These are phyloP conservation scores for Dasyornis broadbenti DNA, from an alignment of 2,113 vertebrate genomes.

Conservation along the genomic window DNA sequence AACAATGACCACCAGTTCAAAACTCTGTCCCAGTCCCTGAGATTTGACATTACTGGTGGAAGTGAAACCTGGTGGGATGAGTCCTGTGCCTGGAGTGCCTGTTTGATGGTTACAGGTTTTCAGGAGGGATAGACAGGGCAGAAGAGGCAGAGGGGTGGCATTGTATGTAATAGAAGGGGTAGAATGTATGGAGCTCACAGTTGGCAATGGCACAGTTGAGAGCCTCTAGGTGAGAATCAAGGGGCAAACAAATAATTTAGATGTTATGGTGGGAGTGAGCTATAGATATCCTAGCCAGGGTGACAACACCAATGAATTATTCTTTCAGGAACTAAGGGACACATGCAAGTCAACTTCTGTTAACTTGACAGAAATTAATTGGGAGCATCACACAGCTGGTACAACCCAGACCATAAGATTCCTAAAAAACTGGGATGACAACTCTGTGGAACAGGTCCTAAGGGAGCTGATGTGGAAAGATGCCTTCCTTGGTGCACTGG, in stretches of 20 bases:
- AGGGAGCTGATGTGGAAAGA: background rate
- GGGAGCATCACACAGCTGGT: background rate
- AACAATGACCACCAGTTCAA: rapidly evolving
- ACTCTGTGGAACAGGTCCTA: background rate
- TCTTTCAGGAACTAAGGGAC: background rate
- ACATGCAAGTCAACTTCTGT: background rate
- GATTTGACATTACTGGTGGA: background rate
- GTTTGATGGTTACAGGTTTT: background rate
- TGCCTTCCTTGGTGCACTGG: background rate
- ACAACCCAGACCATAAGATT: background rate
- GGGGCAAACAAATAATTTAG: background rate
- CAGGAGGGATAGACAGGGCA: background rate
- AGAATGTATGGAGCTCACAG: background rate
- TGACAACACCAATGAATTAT: rapidly evolving
- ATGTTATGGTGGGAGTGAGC: rapidly evolving
- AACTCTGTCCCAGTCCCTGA: background rate
- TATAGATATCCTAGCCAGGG: background rate
- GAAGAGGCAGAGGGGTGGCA: background rate
- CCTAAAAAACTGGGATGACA: background rate
- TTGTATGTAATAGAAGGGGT: background rate
- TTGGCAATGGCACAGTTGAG: background rate
- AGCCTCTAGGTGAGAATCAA: background rate
- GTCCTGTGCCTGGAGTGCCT: background rate
- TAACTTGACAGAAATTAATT: background rate
- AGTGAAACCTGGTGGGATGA: background rate